These are phyloP conservation scores for Oenanthe oenanthe DNA, from an alignment of 2,113 vertebrate genomes.

Conservation along the genomic window DNA sequence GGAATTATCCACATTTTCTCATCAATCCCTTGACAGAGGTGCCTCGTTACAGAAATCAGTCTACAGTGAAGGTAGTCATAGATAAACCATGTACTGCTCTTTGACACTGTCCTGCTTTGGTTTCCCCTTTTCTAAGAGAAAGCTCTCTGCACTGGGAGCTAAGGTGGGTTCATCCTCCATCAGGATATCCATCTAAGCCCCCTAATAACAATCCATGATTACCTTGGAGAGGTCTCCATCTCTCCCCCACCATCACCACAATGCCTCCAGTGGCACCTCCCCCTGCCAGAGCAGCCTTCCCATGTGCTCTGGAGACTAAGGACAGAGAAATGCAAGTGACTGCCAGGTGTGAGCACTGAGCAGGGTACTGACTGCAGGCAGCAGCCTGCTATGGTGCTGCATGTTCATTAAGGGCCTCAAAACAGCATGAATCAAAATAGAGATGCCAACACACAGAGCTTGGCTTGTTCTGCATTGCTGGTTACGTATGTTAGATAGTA, in stretches of 20 bases:
- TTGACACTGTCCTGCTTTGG: background rate
- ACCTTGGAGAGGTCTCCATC: background rate
- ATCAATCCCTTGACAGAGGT: background rate
- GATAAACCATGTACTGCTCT: background rate
- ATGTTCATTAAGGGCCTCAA: background rate
- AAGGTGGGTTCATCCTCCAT: background rate
- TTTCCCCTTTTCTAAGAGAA: background rate
- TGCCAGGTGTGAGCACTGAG: rapidly evolving
- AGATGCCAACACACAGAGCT: background rate
- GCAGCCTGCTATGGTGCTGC: background rate
- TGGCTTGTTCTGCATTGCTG: background rate
- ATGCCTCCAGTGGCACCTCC: background rate
- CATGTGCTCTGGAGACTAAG: background rate
- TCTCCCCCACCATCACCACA: rapidly evolving
- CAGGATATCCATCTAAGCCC: background rate
- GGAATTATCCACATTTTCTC: background rate
- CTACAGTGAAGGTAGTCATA: background rate
- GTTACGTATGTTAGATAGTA: background rate
- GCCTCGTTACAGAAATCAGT: background rate
- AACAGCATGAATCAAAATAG: background rate
- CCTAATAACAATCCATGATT: background rate
- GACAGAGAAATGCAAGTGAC: background rate
- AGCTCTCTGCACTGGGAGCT: background rate
- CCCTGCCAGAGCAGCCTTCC: background rate
- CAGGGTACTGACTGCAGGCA: background rate